Evolutionary conservation across 2,888 invertebrate genomes (phyloP), one percentile per base, ranked within the genome.

Genomic region (Adineta ricciae): DNA sequence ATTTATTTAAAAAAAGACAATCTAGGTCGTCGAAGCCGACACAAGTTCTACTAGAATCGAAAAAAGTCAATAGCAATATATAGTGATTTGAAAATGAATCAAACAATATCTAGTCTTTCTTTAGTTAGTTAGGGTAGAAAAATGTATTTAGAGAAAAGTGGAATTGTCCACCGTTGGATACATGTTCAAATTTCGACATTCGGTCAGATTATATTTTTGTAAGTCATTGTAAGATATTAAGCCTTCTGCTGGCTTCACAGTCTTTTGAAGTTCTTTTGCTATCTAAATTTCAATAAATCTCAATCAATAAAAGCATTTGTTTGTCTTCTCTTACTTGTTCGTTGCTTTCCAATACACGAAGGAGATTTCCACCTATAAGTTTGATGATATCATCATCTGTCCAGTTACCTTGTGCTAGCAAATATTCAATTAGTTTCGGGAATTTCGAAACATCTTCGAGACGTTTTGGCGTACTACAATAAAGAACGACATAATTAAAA

Each of bases 371-470:
- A 36, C 93, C 92, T 24, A 92, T 92, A 82, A 93, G 88, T 88
- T 93, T 93, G 88, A 91, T 91, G 83, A 93, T 90, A 87, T 93
- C 92, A 64, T 89, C 89, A 86, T 91, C 91, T 24, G 91, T 90
- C 92, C 92, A 93, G 19, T 64, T 19, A n/a, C 91, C 90, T 73
- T 92, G 91, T 2, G 52, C n/a, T 32, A 93, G 92, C 83, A 93
- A 88, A 88, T 93, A 93, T 11, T 93, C 93, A 86, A 93, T 90
- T 36, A 93, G 89, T 46, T 92, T 90, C 0, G 93, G 92, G 88
- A 93, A 93, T 86, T 91, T 92, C 87, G 92, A 92, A 41, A 92
- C 92, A 88, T 93, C 92, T 87, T 92, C 92, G 86, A 93, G 89
- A 49, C 92, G 92, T 24, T 89, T 88, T 0, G 92, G 92, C 84